phyloP scores from a whole-genome alignment of 1,140 invertebrate species.

The Diorhabda carinulata region DNA sequence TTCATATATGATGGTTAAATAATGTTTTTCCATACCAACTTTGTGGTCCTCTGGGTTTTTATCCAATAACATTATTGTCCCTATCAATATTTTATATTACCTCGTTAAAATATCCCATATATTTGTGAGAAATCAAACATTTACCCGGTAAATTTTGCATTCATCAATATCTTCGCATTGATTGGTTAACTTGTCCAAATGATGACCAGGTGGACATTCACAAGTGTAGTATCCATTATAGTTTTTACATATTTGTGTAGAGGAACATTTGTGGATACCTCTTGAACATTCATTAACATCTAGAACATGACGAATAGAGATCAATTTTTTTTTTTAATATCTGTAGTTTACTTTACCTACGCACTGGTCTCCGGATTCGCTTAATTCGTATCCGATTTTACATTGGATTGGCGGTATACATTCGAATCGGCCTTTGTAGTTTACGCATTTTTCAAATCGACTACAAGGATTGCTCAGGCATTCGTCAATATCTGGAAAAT shows the following conservation, averaged over 20 bases:
- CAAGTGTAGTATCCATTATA: conserved; percentile 70
- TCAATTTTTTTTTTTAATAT: no score
- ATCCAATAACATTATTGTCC: no score
- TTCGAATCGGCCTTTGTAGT: conserved; percentile 54
- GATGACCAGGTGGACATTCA: conserved; percentile 65
- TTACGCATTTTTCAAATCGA: conserved; percentile 52
- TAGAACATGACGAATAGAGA: conserved; percentile 30
- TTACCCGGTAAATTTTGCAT: conserved; percentile 55
- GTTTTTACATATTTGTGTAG: conserved; percentile 72
- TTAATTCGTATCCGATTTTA: conserved; percentile 48
- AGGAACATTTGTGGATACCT: conserved; percentile 62
- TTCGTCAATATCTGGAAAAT: conserved; percentile 49
- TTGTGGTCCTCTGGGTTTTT: no score
- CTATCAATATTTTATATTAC: no score
- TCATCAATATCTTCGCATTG: conserved; percentile 89
- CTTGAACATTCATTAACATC: conserved; percentile 69
- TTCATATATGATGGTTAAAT: no score
- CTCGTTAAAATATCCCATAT: no score
- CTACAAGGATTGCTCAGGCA: conserved; percentile 48
- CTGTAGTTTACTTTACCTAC: conserved; percentile 40
- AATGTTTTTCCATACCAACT: no score
- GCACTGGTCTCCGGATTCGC: conserved; percentile 48
- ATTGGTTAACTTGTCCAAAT: conserved; percentile 53
- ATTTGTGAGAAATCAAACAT: conserved; percentile 13
- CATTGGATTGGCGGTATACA: conserved; percentile 55